A percentile compares a stretch with the other conserved stretches of the same genome.
These are phyloP conservation scores for Apaloderma vittatum DNA, from an alignment of 2,113 vertebrate genomes.

Conservation along the genomic window DNA sequence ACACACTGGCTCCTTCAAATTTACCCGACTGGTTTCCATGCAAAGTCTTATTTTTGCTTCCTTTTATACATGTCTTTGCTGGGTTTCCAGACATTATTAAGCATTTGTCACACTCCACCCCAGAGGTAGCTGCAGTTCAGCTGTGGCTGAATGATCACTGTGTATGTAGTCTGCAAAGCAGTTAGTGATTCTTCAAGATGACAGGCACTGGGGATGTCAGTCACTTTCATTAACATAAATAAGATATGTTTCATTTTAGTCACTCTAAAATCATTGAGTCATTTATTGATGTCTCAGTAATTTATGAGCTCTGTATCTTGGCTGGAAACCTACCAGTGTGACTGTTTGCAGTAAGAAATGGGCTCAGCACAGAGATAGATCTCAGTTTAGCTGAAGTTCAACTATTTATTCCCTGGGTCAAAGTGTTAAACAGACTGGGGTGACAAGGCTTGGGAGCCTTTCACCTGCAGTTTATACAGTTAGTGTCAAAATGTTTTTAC, in stretches of 20 bases:
- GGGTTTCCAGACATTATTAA: slow-evolving; percentile 46
- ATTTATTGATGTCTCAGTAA: slow-evolving; percentile 65
- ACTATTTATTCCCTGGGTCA: neutral
- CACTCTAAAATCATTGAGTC: slow-evolving; percentile 67
- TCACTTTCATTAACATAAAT: slow-evolving; percentile 73
- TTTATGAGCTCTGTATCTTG: slow-evolving; percentile 49
- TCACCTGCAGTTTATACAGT: neutral
- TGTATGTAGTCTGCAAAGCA: slow-evolving; percentile 33
- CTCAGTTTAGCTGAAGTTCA: neutral
- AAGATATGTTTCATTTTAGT: slow-evolving; percentile 66
- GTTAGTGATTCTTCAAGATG: slow-evolving; percentile 56
- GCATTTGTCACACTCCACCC: slow-evolving; percentile 30
- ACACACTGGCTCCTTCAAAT: neutral
- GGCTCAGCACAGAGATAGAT: neutral
- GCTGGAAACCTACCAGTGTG: neutral
- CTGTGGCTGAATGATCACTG: slow-evolving; percentile 41
- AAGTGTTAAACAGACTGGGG: neutral
- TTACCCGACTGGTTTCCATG: neutral
- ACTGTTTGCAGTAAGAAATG: slow-evolving; percentile 19
- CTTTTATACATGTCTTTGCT: neutral
- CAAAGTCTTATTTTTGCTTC: neutral
- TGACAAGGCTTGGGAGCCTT: neutral
- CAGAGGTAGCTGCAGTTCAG: slow-evolving; percentile 41
- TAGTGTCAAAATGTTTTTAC: neutral
- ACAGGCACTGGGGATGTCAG: slow-evolving; percentile 23